Conservation (phyloP, 2,888 invertebrate genomes). For the Cantharis rufa region DNA sequence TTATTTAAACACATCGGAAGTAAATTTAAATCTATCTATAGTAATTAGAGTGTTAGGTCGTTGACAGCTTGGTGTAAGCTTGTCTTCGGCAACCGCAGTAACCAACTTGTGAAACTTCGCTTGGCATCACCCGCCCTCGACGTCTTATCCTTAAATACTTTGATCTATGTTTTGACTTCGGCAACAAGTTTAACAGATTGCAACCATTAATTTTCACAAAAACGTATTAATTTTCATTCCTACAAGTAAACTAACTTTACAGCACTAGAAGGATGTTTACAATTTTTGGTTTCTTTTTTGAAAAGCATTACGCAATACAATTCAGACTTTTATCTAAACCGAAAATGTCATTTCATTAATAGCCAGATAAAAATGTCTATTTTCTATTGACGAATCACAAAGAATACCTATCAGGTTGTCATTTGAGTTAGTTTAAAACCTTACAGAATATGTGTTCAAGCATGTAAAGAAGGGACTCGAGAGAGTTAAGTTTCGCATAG, state of each 20-base stretch:
- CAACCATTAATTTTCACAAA: constrained; percentile 29
- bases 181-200: constrained; percentile 34
- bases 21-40: constrained; percentile 30
- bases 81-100: constrained; percentile 28
- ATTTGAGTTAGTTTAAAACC: constrained; percentile 29
- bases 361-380: constrained; percentile 12
- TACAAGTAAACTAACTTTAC: not conserved
- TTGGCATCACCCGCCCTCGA: constrained; percentile 25
- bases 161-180: constrained; percentile 34
- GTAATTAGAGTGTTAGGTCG: constrained; percentile 34
- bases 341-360: not conserved
- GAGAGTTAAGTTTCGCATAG: constrained; percentile 36
- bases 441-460: constrained; percentile 37
- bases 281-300: not conserved
- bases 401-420: constrained; percentile 27
- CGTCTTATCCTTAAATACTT: constrained; percentile 34
- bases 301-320: not conserved
- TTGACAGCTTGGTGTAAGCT: constrained; percentile 34
- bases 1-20: constrained; percentile 3
- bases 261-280: not conserved
- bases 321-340: not conserved
- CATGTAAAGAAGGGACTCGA: constrained; percentile 36
- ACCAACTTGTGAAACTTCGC: constrained; percentile 30
- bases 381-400: constrained; percentile 21
- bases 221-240: constrained; percentile 23